Evolutionary conservation across 1,140 invertebrate species (phyloP).

Genomic region (Maniola jurtina): DNA sequence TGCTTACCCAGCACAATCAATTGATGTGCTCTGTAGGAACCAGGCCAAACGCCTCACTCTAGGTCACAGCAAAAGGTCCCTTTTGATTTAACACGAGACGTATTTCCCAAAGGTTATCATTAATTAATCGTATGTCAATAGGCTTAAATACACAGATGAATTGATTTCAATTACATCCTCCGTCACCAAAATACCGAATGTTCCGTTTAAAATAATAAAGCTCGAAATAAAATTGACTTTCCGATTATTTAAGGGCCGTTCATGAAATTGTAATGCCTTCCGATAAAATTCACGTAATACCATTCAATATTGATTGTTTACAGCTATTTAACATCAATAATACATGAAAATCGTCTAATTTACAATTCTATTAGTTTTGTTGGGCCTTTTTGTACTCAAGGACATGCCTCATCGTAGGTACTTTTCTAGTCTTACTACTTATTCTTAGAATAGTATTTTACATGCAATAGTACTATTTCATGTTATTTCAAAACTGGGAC

Average conservation of each 20-base stretch:
- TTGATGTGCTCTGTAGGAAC: too few species aligned
- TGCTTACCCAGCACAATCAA: too few species aligned
- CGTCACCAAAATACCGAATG: constrained; percentile 18
- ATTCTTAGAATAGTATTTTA: background rate
- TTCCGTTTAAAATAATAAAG: constrained; percentile 26
- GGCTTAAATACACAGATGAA: background rate
- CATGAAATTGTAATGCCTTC: constrained; percentile 28
- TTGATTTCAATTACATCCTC: constrained; percentile 1
- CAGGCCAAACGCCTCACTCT: too few species aligned
- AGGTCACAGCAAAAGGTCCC: too few species aligned
- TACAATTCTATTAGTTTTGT: constrained; percentile 15
- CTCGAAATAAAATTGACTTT: constrained; percentile 21
- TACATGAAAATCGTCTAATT: constrained; percentile 20
- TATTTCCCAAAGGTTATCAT: background rate
- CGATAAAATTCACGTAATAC: constrained; percentile 34
- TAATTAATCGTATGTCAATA: background rate
- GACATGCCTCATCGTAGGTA: background rate
- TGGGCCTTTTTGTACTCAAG: constrained; percentile 7
- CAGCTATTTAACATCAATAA: constrained; percentile 29
- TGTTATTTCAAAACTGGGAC: too few species aligned
- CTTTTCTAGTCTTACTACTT: background rate
- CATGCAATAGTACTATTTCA: too few species aligned
- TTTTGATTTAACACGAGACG: too few species aligned
- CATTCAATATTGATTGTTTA: constrained; percentile 24
- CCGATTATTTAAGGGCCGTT: constrained; percentile 25